These are phyloP conservation scores for Apodemia hepburni DNA, from an alignment of 2,888 invertebrate genomes.

Conservation along the genomic window DNA sequence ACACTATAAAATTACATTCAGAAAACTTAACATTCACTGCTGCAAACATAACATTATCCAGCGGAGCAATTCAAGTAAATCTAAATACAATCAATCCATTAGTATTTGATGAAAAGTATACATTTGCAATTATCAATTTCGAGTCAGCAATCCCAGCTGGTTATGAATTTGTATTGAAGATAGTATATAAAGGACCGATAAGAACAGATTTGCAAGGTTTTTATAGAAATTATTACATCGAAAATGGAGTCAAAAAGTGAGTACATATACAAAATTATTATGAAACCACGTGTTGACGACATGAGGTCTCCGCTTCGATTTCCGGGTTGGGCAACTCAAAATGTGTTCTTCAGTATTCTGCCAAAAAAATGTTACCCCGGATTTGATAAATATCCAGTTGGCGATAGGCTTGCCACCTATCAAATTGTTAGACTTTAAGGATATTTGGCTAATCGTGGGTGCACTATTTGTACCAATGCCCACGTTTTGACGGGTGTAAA, in stretches of 20 bases:
- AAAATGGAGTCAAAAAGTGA: slow-evolving; percentile 74
- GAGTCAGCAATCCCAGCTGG: slow-evolving; percentile 48
- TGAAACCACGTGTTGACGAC: too few relatives aligned
- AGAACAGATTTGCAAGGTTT: slow-evolving; percentile 80
- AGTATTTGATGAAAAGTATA: slow-evolving; percentile 53
- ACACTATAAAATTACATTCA: slow-evolving; percentile 63
- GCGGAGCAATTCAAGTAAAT: slow-evolving; percentile 36
- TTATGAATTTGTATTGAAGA: slow-evolving; percentile 62
- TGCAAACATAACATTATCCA: slow-evolving; percentile 43
- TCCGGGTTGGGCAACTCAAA: too few relatives aligned
- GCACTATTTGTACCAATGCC: too few relatives aligned
- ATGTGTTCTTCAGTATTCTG: too few relatives aligned
- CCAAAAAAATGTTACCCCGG: too few relatives aligned
- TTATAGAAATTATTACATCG: slow-evolving; percentile 80
- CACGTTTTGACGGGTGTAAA: too few relatives aligned
- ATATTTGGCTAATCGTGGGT: too few relatives aligned
- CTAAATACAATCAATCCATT: slow-evolving; percentile 44
- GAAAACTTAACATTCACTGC: slow-evolving; percentile 50
- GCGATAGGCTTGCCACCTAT: too few relatives aligned
- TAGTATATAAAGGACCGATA: slow-evolving; percentile 77
- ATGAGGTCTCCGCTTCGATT: too few relatives aligned
- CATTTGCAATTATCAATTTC: slow-evolving; percentile 73
- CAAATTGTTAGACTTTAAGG: too few relatives aligned
- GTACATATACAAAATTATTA: slow-evolving; percentile 34
- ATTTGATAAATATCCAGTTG: too few relatives aligned